Conservation (phyloP, 2,888 invertebrate species). For the Gasteruption jaculator region DNA sequence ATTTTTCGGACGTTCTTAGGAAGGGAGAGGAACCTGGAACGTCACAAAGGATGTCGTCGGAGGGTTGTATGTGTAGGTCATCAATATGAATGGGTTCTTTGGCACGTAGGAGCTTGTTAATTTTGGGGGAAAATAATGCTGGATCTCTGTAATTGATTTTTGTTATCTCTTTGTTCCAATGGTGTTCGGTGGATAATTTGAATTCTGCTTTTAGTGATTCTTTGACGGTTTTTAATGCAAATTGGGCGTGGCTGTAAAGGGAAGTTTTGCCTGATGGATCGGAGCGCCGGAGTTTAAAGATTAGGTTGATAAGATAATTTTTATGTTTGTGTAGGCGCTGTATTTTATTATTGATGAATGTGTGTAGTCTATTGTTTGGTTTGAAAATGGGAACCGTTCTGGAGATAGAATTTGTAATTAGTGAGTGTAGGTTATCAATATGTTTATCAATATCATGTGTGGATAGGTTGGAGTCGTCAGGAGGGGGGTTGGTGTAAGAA, state of each 20-base stretch:
- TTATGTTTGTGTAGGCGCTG: background rate
- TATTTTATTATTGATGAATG: constrained; percentile 2
- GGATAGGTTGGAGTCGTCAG: constrained; percentile 15
- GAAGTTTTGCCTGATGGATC: background rate
- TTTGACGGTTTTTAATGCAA: no score
- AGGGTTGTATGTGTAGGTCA: no score
- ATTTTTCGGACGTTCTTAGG: no score
- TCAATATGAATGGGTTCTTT: no score
- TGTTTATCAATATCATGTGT: constrained; percentile 15
- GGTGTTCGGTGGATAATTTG: no score
- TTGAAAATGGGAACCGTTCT: background rate
- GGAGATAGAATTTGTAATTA: constrained; percentile 6
- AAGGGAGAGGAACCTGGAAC: no score
- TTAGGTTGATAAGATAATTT: background rate
- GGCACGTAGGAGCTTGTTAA: background rate
- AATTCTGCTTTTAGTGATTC: no score
- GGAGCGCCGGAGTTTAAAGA: background rate
- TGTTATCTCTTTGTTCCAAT: no score
- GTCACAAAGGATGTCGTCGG: no score
- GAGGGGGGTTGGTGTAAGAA: background rate
- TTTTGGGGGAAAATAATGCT: background rate
- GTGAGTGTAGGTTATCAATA: background rate
- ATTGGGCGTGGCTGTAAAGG: no score
- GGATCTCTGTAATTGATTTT: background rate
- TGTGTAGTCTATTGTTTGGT: background rate